Conservation (phyloP, 2,797 vertebrate species). For the Sylvilagus floridanus region DNA sequence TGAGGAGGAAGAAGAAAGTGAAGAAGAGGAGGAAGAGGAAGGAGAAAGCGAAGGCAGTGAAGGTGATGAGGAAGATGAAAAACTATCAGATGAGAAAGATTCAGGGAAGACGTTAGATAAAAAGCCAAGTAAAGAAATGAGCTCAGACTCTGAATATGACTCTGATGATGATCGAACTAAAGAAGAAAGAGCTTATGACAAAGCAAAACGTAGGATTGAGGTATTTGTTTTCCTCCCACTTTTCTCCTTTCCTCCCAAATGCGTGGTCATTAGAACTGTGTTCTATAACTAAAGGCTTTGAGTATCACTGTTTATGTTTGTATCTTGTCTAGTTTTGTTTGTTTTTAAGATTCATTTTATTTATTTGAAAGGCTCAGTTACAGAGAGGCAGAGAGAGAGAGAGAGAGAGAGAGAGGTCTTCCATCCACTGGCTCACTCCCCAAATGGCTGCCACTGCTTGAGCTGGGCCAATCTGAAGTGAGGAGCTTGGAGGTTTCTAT, state of each 20-base stretch:
- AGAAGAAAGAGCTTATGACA: conserved; percentile 95
- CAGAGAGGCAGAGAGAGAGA: no score
- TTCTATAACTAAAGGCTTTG: not conserved
- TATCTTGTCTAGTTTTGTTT: not conserved
- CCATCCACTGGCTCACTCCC: no score
- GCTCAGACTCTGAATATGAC: conserved; percentile 92
- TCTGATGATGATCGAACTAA: conserved; percentile 94
- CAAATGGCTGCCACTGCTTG: no score
- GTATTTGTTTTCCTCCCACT: conserved; percentile 84
- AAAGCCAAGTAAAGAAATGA: conserved; percentile 89
- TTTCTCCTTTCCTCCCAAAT: not conserved
- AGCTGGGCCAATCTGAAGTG: no score
- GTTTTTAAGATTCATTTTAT: no score
- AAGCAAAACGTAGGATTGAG: conserved; percentile 97
- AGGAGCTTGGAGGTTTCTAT: no score
- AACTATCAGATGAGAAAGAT: conserved; percentile 88
- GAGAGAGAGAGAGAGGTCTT: no score
- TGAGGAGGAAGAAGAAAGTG: conserved; percentile 90
- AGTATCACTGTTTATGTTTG: not conserved
- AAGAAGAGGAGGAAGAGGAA: conserved; percentile 91
- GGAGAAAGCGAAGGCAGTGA: conserved; percentile 91
- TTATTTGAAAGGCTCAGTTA: no score
- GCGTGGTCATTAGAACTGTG: not conserved
- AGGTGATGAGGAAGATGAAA: conserved; percentile 91
- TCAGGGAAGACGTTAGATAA: conserved; percentile 85